phyloP scores from a whole-genome alignment of 2,797 vertebrate genomes.

The Molossus alvarezi region DNA sequence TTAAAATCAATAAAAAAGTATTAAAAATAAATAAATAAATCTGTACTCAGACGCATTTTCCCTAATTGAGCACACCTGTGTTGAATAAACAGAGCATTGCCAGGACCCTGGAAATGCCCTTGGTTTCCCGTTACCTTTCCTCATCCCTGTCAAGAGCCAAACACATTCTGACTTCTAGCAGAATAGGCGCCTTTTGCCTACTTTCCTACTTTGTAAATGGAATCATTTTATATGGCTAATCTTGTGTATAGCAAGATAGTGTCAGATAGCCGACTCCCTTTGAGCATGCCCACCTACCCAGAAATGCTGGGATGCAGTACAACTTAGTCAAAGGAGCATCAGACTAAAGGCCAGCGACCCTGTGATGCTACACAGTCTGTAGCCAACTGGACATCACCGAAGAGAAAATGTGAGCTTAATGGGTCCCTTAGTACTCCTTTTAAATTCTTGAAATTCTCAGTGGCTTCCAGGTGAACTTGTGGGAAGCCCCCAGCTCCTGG shows the following conservation, averaged over 20 bases:
- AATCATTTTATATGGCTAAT: not conserved
- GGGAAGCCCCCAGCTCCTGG: fast-evolving
- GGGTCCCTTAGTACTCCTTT: not conserved
- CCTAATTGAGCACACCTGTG: not conserved
- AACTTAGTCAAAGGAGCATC: not conserved
- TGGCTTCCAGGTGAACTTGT: not conserved
- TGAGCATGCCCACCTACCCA: not conserved
- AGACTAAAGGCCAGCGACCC: not conserved
- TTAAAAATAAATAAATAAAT: not conserved
- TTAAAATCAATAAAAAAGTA: too few relatives aligned
- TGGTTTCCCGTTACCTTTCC: not conserved
- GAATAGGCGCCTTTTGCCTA: not conserved
- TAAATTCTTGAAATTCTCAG: too few relatives aligned
- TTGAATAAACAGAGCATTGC: not conserved
- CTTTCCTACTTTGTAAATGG: not conserved
- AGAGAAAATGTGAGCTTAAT: fast-evolving
- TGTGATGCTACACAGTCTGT: too few relatives aligned
- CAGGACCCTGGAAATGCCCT: not conserved
- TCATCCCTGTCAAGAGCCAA: fast-evolving
- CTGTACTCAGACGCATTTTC: not conserved
- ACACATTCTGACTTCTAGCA: not conserved
- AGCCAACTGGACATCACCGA: not conserved
- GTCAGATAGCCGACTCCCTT: not conserved
- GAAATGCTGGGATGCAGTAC: not conserved
- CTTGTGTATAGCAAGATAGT: not conserved